Percentiles rank a stretch among this genome's conserved stretches.
phyloP scores from a whole-genome alignment of 2,888 invertebrate species.

The Drosophila parthenogenetica region DNA sequence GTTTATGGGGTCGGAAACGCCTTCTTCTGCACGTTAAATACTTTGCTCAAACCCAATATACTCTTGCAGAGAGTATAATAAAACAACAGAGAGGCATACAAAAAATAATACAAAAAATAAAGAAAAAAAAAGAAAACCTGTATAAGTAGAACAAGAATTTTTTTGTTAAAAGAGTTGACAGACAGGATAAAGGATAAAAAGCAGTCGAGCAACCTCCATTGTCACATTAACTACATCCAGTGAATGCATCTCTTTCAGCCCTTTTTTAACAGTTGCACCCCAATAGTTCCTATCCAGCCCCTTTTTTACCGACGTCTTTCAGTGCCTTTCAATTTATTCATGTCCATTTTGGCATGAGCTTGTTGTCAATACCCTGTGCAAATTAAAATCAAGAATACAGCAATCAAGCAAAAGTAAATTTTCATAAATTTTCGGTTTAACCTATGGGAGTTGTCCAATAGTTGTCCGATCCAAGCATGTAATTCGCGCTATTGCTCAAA shows the following conservation, averaged over 20 bases:
- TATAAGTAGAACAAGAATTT: constrained; percentile 47
- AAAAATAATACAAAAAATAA: no score
- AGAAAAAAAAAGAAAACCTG: constrained; percentile 10
- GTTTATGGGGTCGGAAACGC: no score
- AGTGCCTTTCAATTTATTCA: constrained; percentile 72
- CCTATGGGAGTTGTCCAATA: no score
- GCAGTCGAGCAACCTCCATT: constrained; percentile 60
- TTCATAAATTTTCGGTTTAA: no score
- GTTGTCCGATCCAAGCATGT: no score
- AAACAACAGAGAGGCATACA: no score
- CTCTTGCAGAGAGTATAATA: no score
- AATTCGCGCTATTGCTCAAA: no score
- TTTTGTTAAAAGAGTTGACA: constrained; percentile 60
- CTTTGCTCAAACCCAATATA: no score
- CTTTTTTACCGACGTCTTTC: constrained; percentile 28
- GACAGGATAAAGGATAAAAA: constrained; percentile 51
- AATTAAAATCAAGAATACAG: background rate
- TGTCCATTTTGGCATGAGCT: constrained; percentile 72
- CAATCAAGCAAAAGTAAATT: no score
- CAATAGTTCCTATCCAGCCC: background rate
- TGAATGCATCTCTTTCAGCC: constrained; percentile 36
- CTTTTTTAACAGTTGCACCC: background rate
- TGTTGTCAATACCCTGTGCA: constrained; percentile 49
- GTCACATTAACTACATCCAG: constrained; percentile 50
- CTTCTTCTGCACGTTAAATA: no score